Percentiles rank a stretch among this genome's conserved stretches.
These are phyloP conservation scores for Drosophila dives DNA, from an alignment of 2,888 invertebrate genomes.

Conservation along the genomic window DNA sequence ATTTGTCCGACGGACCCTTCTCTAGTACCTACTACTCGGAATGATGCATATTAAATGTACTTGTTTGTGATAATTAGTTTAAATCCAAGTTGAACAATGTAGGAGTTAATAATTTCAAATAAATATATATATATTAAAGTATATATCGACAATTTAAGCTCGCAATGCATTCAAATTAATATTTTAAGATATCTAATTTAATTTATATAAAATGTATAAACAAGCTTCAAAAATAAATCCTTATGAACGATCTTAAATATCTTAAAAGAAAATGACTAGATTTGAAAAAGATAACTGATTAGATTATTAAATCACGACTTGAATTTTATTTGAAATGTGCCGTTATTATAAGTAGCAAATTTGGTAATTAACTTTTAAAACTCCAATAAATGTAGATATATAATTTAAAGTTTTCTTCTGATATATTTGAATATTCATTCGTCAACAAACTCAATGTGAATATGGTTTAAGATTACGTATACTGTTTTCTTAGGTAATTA, in stretches of 20 bases:
- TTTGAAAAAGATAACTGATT: conserved; percentile 10
- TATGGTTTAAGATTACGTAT: conserved; percentile 4
- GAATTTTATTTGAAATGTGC: conserved; percentile 9
- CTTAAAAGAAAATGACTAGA: background rate
- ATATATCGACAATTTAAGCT: conserved; percentile 2
- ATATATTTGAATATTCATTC: conserved; percentile 46
- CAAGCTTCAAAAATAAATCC: background rate
- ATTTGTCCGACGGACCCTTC: conserved; percentile 12
- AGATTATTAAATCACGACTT: conserved; percentile 36
- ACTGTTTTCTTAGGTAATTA: conserved; percentile 20
- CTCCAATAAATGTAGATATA: conserved; percentile 18
- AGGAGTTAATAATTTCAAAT: conserved; percentile 38
- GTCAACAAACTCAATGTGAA: conserved; percentile 36
- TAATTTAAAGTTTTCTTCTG: conserved; percentile 9
- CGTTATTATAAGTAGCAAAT: conserved; percentile 33
- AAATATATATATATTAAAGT: background rate
- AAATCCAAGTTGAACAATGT: conserved; percentile 73
- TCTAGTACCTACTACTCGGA: conserved; percentile 52
- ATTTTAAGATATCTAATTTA: background rate
- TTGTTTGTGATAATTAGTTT: conserved; percentile 78
- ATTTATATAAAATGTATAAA: background rate
- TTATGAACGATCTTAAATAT: conserved; percentile 1
- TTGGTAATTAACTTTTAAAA: conserved; percentile 19
- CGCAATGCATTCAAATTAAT: background rate
- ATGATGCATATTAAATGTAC: conserved; percentile 69